Evolutionary conservation across 2,888 invertebrate species (phyloP).

Genomic region (Drosophila tanythrix): DNA sequence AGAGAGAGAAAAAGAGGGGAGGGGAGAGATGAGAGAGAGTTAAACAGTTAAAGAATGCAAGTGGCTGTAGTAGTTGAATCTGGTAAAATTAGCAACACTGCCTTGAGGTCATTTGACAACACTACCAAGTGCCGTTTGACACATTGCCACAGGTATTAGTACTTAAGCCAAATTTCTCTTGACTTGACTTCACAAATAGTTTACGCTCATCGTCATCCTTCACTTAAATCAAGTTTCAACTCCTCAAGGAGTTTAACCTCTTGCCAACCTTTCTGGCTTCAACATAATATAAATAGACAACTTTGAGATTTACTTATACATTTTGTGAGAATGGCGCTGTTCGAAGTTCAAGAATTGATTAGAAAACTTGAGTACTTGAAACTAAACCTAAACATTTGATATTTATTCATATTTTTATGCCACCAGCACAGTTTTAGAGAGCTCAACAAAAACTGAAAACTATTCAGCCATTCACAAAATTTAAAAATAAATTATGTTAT

Average conservation of each 20-base stretch:
- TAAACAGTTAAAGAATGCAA: conserved; percentile 16
- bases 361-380: not conserved
- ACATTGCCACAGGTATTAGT: conserved; percentile 58
- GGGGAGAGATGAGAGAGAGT: not conserved
- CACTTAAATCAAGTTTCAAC: not conserved
- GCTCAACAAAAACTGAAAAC: not conserved
- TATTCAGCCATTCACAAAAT: not conserved
- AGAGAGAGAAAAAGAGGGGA: not conserved
- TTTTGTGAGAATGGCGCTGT: not conserved
- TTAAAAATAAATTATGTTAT: not conserved
- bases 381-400: not conserved
- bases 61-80: conserved; percentile 38
- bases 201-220: not conserved
- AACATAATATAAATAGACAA: not conserved
- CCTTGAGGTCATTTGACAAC: conserved; percentile 52
- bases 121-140: conserved; percentile 55
- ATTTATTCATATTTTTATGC: not conserved
- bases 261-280: not conserved
- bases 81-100: conserved; percentile 60
- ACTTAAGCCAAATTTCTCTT: conserved; percentile 20
- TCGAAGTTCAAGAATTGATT: not conserved
- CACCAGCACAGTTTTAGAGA: not conserved
- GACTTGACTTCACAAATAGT: conserved; percentile 1
- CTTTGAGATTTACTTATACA: not conserved
- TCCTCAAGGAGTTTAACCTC: not conserved